Percentiles rank a stretch among this genome's conserved stretches.
phyloP scores from a whole-genome alignment of 2,888 invertebrate species.

The Pollenia griseotomentosa region DNA sequence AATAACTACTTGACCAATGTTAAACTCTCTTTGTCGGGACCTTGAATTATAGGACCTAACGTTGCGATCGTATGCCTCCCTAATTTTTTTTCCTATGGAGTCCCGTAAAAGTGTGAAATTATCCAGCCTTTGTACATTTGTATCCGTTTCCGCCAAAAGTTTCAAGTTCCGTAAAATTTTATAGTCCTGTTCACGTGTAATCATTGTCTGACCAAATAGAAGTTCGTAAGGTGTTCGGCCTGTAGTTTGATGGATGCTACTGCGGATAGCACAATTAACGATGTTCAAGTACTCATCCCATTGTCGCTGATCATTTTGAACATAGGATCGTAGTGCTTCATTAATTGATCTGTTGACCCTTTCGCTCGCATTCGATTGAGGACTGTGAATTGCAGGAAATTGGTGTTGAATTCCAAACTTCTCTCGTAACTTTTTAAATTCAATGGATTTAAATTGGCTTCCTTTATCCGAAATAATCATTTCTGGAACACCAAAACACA shows the following conservation, averaged over 20 bases:
- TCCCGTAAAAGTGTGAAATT: neutral
- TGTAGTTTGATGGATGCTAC: too few relatives aligned
- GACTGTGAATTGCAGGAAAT: neutral
- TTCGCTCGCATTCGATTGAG: conserved; percentile 21
- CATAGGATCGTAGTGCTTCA: neutral
- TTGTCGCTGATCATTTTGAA: neutral
- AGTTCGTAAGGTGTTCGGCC: conserved; percentile 18
- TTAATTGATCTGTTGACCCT: conserved; percentile 27
- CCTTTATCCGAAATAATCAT: too few relatives aligned
- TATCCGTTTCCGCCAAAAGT: neutral
- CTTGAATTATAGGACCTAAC: neutral
- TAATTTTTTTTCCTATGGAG: neutral
- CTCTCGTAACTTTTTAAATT: neutral
- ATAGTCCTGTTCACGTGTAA: conserved; percentile 8
- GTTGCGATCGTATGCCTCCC: too few relatives aligned
- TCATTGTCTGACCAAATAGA: conserved; percentile 4
- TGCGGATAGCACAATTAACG: conserved; percentile 20
- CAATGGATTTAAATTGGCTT: too few relatives aligned
- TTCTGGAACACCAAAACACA: too few relatives aligned
- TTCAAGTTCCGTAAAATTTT: conserved; percentile 11
- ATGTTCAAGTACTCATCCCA: conserved; percentile 8
- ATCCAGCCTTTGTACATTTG: neutral
- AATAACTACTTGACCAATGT: neutral
- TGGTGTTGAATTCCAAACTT: neutral
- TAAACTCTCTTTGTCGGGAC: neutral